Evolutionary conservation across 2,888 invertebrate genomes (phyloP), one percentile per base, ranked within the genome.

Genomic region (Pachycephus smyrnensis): DNA sequence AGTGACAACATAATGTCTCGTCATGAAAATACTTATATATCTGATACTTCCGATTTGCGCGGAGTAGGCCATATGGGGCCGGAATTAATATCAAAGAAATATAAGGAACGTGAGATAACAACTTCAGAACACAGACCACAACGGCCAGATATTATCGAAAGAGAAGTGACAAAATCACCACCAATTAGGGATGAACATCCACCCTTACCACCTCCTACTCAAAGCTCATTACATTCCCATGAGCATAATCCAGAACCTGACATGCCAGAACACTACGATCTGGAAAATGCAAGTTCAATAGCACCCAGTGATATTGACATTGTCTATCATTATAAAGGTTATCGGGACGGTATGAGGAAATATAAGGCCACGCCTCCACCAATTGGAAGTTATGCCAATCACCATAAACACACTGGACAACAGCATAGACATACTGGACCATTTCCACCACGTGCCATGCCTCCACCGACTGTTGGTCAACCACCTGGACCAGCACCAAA

Each of bases 281-380:
- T 99, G 81, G 99, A 99, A 92, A 98, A 98, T 92, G 98, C 98
- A 1, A 98, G 98, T 91, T 98, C 98, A 0, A 98, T 99, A 84
- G 99, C 99, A 0, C 98, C 99, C 0, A 98, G 98, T 3, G 99
- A 99, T 90, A 98, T 98, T 83, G 98, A 99, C 89, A 97, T 99
- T 82, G 97, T 98, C 15, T 98, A 98, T 88, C 98, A 99, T 91
- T 99, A 99, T 90, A 98, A 98, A 93, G 97, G 96, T 15, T 98
- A 97, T 90, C 94, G 98, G 36, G 97, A 98, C 92, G 97, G 97
- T 1, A 95, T 96, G 81, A 93, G 97, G 73, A 97, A 97, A 91
- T 97, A 97, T 89, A 97, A 97, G 92, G 96, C 97, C 3, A 96
- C 96, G 4, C 96, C 97, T 4, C 96, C 97, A 0, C 96, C 96